Evolutionary conservation across 2,797 vertebrate species (phyloP).

Genomic region (Coendou prehensilis): DNA sequence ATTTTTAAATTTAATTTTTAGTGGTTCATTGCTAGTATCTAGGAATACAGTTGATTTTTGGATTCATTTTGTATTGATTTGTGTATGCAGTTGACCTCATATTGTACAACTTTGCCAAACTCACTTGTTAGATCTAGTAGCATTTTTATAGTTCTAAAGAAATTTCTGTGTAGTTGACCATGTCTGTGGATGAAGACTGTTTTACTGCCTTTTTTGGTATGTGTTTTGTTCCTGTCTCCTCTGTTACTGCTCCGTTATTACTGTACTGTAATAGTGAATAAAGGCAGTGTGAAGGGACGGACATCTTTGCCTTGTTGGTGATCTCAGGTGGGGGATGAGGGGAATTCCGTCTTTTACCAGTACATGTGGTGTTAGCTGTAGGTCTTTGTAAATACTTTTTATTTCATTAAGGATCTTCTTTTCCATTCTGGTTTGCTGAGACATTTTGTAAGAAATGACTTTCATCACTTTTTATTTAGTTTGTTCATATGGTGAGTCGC

Average conservation of each 20-base stretch:
- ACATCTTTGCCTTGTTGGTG: neutral
- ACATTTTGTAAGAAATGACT: neutral
- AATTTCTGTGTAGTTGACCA: neutral
- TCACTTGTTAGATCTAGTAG: neutral
- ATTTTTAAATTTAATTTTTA: slow-evolving; percentile 11
- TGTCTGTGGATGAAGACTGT: neutral
- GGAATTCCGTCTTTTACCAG: neutral
- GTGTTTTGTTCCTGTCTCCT: neutral
- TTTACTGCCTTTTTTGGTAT: neutral
- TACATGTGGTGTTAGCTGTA: neutral
- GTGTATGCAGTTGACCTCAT: neutral
- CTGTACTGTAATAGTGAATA: neutral
- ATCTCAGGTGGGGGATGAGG: neutral
- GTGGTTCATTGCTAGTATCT: neutral
- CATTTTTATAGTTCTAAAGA: neutral
- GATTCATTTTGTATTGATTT: neutral
- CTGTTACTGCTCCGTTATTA: neutral
- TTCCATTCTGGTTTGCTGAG: neutral
- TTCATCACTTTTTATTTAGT: neutral
- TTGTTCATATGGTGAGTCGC: neutral
- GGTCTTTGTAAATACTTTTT: neutral
- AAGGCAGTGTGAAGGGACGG: neutral
- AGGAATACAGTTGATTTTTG: neutral
- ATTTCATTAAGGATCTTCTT: neutral
- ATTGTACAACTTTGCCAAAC: neutral